Base-by-base conservation (phyloP, 1,140 invertebrate species). In the Hycleus cichorii region DNA sequence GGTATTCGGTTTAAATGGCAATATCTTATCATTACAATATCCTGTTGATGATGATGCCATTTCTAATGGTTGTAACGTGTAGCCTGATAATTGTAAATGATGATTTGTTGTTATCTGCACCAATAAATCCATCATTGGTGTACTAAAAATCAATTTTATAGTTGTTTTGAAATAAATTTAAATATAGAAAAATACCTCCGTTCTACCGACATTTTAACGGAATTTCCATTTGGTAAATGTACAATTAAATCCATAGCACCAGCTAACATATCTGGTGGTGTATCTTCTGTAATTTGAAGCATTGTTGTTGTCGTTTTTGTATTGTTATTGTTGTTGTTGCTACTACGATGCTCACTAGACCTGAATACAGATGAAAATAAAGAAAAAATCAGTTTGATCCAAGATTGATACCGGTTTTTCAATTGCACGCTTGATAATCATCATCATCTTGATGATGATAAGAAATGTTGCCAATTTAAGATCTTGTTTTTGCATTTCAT, bases 121-220 rank as follows among this genome's bases (percentile, higher is more conserved):
- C 58, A 90, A 77, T 26, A 91, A 78, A 72, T 91, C 89, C 84
- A 90, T 87, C 86, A 91, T 89, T 32, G 88, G 87, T 7, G 85
- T 89, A 68, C 88, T 90, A 76, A 56, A 78, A 67, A 26, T 49
- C 11, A 39, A 32, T 32, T 18, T 18, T 18, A 18, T 18, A 18
- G 18, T 18, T 18, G 18, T 18, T 18, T 18, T 18, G 9, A 26
- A 38, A 11, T 11, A 11, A 6, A 10, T 38, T 43, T 6, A 9
- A 24, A 24, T 59, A 7, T 47, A 9, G 6, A 42, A 24, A 6
- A 63, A 74, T 77, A 89, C 87, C 85, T 87, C 69, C 86, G 74
- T 64, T 87, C 82, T 3, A 88, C 83, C 42, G 80, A 81, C 71
- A 84, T 82, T 60, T 81, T 78, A 55, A 83, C 77, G 44, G 76